Evolutionary conservation across 2,888 invertebrate genomes (phyloP).

Genomic region (Caenorhabditis sulstoni): DNA sequence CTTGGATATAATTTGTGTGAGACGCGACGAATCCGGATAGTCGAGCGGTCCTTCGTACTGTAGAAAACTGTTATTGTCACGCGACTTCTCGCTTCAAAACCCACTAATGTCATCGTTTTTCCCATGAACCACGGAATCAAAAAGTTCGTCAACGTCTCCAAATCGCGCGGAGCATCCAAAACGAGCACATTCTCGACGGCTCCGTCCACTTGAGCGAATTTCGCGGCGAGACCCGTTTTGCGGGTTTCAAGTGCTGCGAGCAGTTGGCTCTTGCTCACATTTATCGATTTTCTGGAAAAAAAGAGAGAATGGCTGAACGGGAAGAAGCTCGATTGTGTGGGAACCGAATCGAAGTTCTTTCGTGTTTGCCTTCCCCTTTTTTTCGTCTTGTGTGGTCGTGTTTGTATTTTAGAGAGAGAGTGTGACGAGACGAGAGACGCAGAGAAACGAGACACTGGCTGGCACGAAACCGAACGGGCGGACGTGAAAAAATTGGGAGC

Average conservation of each 20-base stretch:
- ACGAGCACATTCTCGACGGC: constrained; percentile 29
- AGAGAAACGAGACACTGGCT: constrained; percentile 10
- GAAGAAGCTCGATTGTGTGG: constrained; percentile 4
- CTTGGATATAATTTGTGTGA: constrained; percentile 65
- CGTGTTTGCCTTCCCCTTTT: background rate
- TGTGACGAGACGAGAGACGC: constrained; percentile 11
- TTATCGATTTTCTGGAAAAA: constrained; percentile 21
- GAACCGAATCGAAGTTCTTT: too few relatives aligned
- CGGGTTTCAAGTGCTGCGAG: constrained; percentile 13
- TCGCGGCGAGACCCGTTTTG: constrained; percentile 20
- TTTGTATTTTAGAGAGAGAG: constrained; percentile 29
- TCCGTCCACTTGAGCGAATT: background rate
- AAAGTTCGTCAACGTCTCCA: constrained; percentile 19
- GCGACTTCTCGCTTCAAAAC: background rate
- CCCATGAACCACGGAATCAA: constrained; percentile 46
- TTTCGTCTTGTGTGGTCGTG: constrained; percentile 40
- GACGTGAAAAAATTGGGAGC: background rate
- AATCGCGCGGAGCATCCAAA: constrained; percentile 22
- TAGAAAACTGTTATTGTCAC: constrained; percentile 12
- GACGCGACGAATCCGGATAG: constrained; percentile 68
- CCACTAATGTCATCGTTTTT: constrained; percentile 50
- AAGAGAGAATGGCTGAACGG: too few relatives aligned
- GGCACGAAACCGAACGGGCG: constrained; percentile 16
- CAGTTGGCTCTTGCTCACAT: constrained; percentile 2
- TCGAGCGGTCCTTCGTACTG: constrained; percentile 69